Base-by-base conservation (phyloP, 2,113 vertebrate genomes). In the Tragelaphus imberbis region DNA sequence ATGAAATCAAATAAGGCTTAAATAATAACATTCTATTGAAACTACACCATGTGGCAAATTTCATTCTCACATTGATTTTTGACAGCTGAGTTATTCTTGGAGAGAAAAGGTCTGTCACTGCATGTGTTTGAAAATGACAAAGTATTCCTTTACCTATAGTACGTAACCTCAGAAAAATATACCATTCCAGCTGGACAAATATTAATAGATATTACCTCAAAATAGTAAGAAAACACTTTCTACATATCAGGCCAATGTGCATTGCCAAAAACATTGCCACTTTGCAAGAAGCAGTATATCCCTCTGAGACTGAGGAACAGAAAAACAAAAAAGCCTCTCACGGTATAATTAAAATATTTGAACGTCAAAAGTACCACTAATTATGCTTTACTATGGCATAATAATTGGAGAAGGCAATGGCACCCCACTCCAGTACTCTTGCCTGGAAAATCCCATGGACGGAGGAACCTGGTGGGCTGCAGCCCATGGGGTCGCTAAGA, bases 71-170 rank as follows among this genome's bases (percentile, higher is more conserved):
- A 97, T 96, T 97, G 98, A 97, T 98, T 98, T 75, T 97, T 98
- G 98, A 98, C 98, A 98, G 97, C 98, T 98, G 97, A 98, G 98
- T 98, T 98, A 98, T 98, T 98, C 98, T 98, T 98, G 97, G 98
- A 98, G 97, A 98, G 97, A 97, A 98, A 98, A 97, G 98, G 98
- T 98, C 98, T 98, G 98, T 98, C 98, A 98, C 97, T 94, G 98
- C 98, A 97, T 97, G 97, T 98, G 98, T 98, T 98, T 97, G 98
- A 97, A 98, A 98, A 95, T 30, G 93, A 97, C 95, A 97, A 97
- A 97, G 91, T 98, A 96, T 97, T 97, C 87, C 95, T 97, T 97
- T 97, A 98, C 98, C 98, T 98, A 97, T 97, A 93, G 93, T 91
- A 92, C 96, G 63, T 61, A 97, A 93, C 95, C 91, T 97, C 25